Evolutionary conservation across 1,140 invertebrate genomes (phyloP), one percentile per base, ranked within the genome.

Genomic region (Solenopsis fugax): DNA sequence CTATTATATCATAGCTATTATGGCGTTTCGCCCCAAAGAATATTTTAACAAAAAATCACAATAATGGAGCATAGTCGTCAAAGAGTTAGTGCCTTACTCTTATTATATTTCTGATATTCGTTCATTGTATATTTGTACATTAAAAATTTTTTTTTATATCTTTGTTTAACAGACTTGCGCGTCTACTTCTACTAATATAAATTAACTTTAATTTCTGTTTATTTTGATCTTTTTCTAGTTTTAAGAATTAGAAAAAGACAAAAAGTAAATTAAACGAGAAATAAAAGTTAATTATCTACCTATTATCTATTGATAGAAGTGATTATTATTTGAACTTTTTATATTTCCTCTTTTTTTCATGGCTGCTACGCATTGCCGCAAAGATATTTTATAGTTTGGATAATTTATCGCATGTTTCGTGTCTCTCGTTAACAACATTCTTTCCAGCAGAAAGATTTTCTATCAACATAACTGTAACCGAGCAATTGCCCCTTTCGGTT

Each of bases 21-120:
- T 10, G 18, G 34, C 37, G 37, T 65, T 65, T 65, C 3, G 0
- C 37, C 37, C 6, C 18, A 37, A 37, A 37, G 3, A 65, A 34
- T 34, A 34, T 34, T 16, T 34, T 64, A n/a, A 7, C 29, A 7
- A 7, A 5, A 65, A 34, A 1, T 13, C 13, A 29, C 7, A 37
- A 65, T 37, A 65, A 65, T n/a, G 2, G 21, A 3, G 7, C 34
- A 12, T n/a, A 18, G 9, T 41, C 41, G 9, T 9, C n/a, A 65
- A 65, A 65, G 34, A 34, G 18, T 65, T 85, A 71, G 88, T 69
- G 69, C 34, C 16, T n/a, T 37, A 6, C 45, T 75, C 21, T 24
- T 21, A 52, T 77, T 58, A 12, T 12, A 41, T 45, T 62, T 29
- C 21, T 41, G 16, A n/a, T 45, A 62, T 77, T 29, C n/a, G 10